These are phyloP conservation scores for Pseudomugil tenellus DNA, from an alignment of 2,797 vertebrate genomes.

Conservation along the genomic window DNA sequence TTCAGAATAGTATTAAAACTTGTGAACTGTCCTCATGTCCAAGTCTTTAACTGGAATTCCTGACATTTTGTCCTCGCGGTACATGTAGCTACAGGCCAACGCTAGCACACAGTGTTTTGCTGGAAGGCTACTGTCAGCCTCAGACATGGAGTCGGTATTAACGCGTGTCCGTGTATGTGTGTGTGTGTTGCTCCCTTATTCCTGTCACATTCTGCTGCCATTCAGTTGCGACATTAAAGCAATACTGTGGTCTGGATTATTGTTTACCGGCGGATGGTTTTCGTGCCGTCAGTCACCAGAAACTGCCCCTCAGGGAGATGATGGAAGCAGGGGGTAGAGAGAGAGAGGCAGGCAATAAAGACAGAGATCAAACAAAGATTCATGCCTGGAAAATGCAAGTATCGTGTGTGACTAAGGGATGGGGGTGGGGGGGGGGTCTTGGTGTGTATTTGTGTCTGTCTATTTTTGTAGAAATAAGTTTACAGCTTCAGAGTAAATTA, in stretches of 20 bases:
- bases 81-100: constrained; percentile 30
- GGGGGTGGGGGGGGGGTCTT: constrained; percentile 26
- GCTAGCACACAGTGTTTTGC: constrained; percentile 23
- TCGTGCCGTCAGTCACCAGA: constrained; percentile 63
- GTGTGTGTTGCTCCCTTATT: constrained; percentile 22
- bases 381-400: constrained; percentile 29
- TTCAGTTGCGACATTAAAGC: constrained; percentile 59
- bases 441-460: constrained; percentile 35
- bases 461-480: constrained; percentile 48
- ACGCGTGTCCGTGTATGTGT: not conserved
- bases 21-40: not conserved
- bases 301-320: constrained; percentile 59
- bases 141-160: constrained; percentile 22
- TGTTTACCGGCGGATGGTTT: constrained; percentile 74
- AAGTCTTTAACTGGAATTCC: constrained; percentile 9
- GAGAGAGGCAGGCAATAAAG: constrained; percentile 65
- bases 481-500: constrained; percentile 54
- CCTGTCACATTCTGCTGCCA: constrained; percentile 46
- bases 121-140: constrained; percentile 37
- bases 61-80: constrained; percentile 22
- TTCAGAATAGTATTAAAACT: not conserved
- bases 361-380: constrained; percentile 66
- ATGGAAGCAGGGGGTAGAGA: constrained; percentile 58
- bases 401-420: constrained; percentile 25
- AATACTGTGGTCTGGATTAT: constrained; percentile 61